These are phyloP conservation scores for Dreissena rostriformis DNA, from an alignment of 1,140 invertebrate genomes.

Conservation along the genomic window DNA sequence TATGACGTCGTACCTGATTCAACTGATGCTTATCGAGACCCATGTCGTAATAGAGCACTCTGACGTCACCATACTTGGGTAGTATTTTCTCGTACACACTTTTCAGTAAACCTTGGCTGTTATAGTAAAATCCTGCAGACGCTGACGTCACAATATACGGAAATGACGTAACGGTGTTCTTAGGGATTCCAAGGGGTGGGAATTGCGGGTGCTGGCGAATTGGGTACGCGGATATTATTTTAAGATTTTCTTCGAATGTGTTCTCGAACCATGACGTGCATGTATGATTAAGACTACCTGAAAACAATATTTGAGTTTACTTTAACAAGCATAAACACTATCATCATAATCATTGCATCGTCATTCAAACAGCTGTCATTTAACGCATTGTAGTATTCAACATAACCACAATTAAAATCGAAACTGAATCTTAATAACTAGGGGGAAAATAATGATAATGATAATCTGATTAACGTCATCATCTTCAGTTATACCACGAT, in stretches of 20 bases:
- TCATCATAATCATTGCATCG: too few relatives aligned
- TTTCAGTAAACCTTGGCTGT: constrained; percentile 34
- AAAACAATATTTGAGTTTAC: too few relatives aligned
- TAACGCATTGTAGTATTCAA: too few relatives aligned
- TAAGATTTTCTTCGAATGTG: constrained; percentile 35
- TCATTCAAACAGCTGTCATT: too few relatives aligned
- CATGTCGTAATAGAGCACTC: constrained; percentile 47
- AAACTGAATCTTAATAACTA: too few relatives aligned
- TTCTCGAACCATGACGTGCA: constrained; percentile 24
- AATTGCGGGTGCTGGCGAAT: neutral
- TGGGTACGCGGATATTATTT: constrained; percentile 23
- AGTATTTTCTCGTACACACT: constrained; percentile 19
- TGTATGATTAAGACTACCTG: neutral
- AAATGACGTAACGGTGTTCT: neutral
- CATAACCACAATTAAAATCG: too few relatives aligned
- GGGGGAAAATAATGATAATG: too few relatives aligned
- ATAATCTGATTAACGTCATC: too few relatives aligned
- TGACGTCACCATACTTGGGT: constrained; percentile 44
- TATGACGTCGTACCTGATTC: constrained; percentile 15
- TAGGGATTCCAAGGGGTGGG: neutral
- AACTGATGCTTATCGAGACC: neutral
- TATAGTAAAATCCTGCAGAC: constrained; percentile 20
- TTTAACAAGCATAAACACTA: too few relatives aligned
- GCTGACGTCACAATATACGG: constrained; percentile 46
- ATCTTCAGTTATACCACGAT: too few relatives aligned